Base-by-base conservation (phyloP, 2,888 invertebrate genomes). In the Bruchidius siliquastri region DNA sequence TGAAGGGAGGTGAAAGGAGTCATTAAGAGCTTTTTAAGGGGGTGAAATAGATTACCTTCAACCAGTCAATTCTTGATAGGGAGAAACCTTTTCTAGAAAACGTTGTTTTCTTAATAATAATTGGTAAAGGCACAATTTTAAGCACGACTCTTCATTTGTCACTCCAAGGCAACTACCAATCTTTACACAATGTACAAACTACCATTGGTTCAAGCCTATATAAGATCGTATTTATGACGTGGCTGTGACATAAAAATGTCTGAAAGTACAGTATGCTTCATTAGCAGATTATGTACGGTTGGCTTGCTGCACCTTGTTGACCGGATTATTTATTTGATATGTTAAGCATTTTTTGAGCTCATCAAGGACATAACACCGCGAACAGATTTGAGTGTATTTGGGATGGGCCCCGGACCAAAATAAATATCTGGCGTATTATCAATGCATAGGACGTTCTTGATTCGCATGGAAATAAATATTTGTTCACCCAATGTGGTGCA, bases 231-330 rank as follows among this genome's bases (percentile, higher is more conserved):
- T 1, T 49, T 49, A 13, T 78, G 76, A 76, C 76, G 75, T 76
- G 72, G 72, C 73, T 73, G 77, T 77, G 76, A 75, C 75, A 75
- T 69, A 75, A 74, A 49, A 49, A 49, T 76, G 74, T 74, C 72
- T 70, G 76, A 75, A 76, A 76, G 77, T 76, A 76, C 76, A 75
- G 77, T 75, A 76, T 76, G 77, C 78, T 78, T 78, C 78, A 76
- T 78, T 78, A 78, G 76, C 76, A 76, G 76, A 78, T 78, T 78
- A 78, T 76, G 75, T 76, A 77, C 78, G 78, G 76, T 77, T 73
- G 76, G 72, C 77, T 75, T 75, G 66, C 74, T 74, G 74, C 72
- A 73, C 74, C 76, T 77, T 74, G 76, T 77, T 77, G 74, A 72
- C 73, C 72, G 74, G 71, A 72, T 74, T 74, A 77, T 76, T 76